Conservation (phyloP, 2,797 vertebrate genomes). For the Sebastes hubbsi region DNA sequence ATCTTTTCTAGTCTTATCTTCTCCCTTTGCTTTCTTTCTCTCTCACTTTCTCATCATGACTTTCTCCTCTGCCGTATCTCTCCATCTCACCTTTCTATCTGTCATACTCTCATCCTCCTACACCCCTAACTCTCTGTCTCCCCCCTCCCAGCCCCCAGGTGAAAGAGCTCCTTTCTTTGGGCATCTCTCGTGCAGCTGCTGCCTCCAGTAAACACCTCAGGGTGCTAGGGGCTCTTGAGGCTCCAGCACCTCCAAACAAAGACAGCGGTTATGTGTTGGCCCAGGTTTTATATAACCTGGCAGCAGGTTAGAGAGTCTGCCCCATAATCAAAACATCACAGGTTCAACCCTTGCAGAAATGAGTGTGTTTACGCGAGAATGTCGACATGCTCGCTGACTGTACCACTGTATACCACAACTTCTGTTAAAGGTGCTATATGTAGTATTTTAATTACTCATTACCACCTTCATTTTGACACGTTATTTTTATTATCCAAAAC, state of each 20-base stretch:
- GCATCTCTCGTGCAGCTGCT: slow-evolving; percentile 40
- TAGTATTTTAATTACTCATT: neutral
- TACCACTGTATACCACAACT: neutral
- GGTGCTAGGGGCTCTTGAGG: slow-evolving; percentile 51
- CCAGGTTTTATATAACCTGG: slow-evolving; percentile 42
- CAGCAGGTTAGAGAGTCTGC: slow-evolving; percentile 40
- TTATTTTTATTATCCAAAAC: neutral
- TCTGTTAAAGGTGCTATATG: neutral
- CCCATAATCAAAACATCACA: slow-evolving; percentile 28
- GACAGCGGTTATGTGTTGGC: slow-evolving; percentile 58
- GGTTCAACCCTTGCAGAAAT: slow-evolving; percentile 4
- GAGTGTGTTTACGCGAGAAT: neutral
- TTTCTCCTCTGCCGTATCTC: neutral
- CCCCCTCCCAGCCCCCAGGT: neutral
- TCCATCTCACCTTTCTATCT: neutral
- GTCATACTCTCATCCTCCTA: neutral
- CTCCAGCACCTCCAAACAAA: slow-evolving; percentile 60
- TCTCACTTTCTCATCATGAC: neutral
- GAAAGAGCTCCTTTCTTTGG: slow-evolving; percentile 69
- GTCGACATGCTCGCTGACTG: neutral
- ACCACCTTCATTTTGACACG: neutral
- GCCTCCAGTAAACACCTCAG: slow-evolving; percentile 65
- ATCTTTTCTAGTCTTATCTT: neutral
- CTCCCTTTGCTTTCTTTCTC: neutral
- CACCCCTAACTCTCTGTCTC: neutral